Percentiles rank a stretch among this genome's conserved stretches.
Conservation (phyloP, 2,113 vertebrate genomes). For the Boleophthalmus pectinirostris region DNA sequence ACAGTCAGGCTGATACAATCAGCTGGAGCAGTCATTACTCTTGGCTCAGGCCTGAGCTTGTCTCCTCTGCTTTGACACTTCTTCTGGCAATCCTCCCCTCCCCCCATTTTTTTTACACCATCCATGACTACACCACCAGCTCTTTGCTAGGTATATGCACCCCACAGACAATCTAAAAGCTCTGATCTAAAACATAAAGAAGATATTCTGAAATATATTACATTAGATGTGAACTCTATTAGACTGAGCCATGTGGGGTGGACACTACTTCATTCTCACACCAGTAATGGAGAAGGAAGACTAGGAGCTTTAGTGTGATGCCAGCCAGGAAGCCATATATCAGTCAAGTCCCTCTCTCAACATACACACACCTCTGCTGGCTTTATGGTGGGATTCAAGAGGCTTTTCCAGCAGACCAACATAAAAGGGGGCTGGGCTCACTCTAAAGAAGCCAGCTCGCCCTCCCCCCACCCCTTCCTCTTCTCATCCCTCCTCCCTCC, state of each 20-base stretch:
- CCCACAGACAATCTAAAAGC: constrained; percentile 28
- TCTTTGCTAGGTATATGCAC: constrained; percentile 34
- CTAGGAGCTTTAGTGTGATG: constrained; percentile 59
- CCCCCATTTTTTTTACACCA: constrained; percentile 43
- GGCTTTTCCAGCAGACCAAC: constrained; percentile 63
- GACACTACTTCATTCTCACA: constrained; percentile 26
- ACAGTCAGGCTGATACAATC: constrained; percentile 64
- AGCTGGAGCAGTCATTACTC: constrained; percentile 67
- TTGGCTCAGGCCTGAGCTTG: constrained; percentile 66
- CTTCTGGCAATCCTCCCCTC: constrained; percentile 58
- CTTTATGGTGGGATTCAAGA: constrained; percentile 69
- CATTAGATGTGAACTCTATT: constrained; percentile 44
- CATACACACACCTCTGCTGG: constrained; percentile 58
- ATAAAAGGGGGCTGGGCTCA: constrained; percentile 71
- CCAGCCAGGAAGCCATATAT: constrained; percentile 76
- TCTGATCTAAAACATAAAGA: constrained; percentile 41
- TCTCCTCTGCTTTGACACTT: constrained; percentile 68
- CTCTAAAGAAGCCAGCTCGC: constrained; percentile 52
- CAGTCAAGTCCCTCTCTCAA: constrained; percentile 61
- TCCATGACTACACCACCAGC: constrained; percentile 41
- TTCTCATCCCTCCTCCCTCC: constrained; percentile 55
- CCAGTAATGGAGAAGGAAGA: constrained; percentile 54
- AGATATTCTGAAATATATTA: constrained; percentile 43
- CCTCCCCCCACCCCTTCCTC: constrained; percentile 52
- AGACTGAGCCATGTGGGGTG: constrained; percentile 34